Base-by-base conservation (phyloP, 2,888 invertebrate species). In the Polyommatus iphigenia region DNA sequence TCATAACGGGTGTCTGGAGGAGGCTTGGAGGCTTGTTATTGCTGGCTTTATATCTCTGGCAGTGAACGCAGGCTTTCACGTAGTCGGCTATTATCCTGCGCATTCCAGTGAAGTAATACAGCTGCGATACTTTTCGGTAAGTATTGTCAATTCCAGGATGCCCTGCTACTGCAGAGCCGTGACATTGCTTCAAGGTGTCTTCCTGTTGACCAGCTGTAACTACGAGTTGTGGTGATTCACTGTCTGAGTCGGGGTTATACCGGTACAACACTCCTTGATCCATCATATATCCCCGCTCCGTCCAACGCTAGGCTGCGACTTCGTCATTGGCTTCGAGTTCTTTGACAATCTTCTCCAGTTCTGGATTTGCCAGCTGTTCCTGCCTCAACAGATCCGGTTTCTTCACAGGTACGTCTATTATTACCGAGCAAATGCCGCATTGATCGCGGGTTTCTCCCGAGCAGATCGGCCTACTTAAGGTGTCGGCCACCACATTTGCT, bases 201-300 rank as follows among this genome's bases (percentile, higher is more conserved):
- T 24, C 24, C 24, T 24, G 24, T 24, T 24, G 24, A 24, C 24
- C 24, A 24, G 24, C 24, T 24, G 24, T 1, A 24, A 24, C 24
- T 24, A 24, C 24, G 24, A 24, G 24, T 24, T 24, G 24, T 24
- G 24, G 24, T 24, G 24, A 24, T 24, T 24, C 24, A 24, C 24
- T 24, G 24, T 24, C 24, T 24, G 24, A 24, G 24, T 24, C 24
- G 24, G 24, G 24, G 24, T 24, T 24, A 24, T 24, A 24, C 24
- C 24, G 75, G 71, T 83, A 84, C 4, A 85, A 71, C 0, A 85
- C 62, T 3, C 85, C 85, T 59, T 83, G 79, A 8, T 77, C 62
- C 78, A 84, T 75, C 1, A 80, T 8, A 71, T 82, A 83, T 0
- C n/a, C n/a, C n/a, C n/a, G n/a, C 0, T 81, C 80, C 3, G 77